A percentile compares a stretch with the other conserved stretches of the same genome.
phyloP scores from a whole-genome alignment of 2,797 vertebrate genomes.

The Karalla daura region DNA sequence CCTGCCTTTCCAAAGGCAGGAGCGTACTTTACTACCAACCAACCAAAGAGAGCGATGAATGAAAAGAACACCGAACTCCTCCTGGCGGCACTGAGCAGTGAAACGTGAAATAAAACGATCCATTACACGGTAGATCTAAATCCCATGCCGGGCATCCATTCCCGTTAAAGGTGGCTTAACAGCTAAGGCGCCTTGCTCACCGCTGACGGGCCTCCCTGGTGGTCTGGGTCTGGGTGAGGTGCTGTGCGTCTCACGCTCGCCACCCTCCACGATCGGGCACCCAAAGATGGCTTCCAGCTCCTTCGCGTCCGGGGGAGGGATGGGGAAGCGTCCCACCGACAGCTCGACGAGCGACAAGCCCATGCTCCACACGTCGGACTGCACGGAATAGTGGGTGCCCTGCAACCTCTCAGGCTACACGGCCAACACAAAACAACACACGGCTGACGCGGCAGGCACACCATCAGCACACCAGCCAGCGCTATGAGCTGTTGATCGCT shows the following conservation, averaged over 20 bases:
- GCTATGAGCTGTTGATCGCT: not conserved
- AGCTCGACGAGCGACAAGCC: constrained; percentile 91
- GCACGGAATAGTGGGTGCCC: constrained; percentile 91
- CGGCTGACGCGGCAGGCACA: not conserved
- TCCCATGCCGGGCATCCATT: not conserved
- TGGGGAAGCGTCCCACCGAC: constrained; percentile 90
- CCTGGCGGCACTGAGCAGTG: not conserved
- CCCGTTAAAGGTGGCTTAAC: not conserved
- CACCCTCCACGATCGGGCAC: constrained; percentile 80
- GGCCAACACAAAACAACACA: constrained; percentile 23
- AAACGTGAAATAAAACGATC: too few relatives aligned
- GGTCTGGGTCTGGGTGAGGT: constrained; percentile 87
- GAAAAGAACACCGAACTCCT: not conserved
- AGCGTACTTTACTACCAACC: not conserved
- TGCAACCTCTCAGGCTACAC: constrained; percentile 90
- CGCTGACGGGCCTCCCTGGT: constrained; percentile 68
- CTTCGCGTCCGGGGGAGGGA: constrained; percentile 89
- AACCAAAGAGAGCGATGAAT: not conserved
- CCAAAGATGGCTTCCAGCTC: constrained; percentile 92
- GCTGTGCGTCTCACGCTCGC: constrained; percentile 81
- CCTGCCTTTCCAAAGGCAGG: not conserved
- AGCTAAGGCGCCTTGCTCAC: constrained; percentile 40
- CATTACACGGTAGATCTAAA: not conserved
- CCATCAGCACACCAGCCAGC: not conserved
- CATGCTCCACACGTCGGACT: constrained; percentile 94